Evolutionary conservation across 2,113 vertebrate species (phyloP), one percentile per base, ranked within the genome.

Genomic region (Leucoraja erinaceus): DNA sequence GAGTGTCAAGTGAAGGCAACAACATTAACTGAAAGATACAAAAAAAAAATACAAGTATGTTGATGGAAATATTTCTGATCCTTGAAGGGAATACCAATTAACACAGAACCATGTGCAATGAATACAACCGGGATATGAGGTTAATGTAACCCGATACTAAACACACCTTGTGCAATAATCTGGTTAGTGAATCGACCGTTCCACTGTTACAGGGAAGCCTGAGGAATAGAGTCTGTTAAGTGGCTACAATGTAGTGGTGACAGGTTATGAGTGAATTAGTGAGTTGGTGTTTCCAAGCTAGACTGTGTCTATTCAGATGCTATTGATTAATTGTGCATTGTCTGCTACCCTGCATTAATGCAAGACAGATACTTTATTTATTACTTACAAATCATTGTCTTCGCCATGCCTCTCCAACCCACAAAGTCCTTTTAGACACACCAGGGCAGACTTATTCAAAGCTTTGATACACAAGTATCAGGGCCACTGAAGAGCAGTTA

Each of bases 251-350:
- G 59, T 14, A 22, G n/a, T 56, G 78, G 56, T 63, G 56, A n/a
- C 28, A 66, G 59, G 22, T 63, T 63, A 25, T 84, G 25, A 61
- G 81, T n/a, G 56, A 84, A 84, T n/a, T 8, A 84, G 9, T 61
- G 81, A 47, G 10, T 61, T 84, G 3, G 3, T 16, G 14, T 20
- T n/a, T 88, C 28, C 56, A 63, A 88, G 59, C 14, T 14, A 31
- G 83, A 88, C 59, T 63, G 12, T 63, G 28, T 5, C 83, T 18
- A 63, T 31, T 88, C 83, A 88, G 47, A 31, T 66, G 11, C 22
- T 28, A 83, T 83, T 31, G 6, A 88, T 88, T 88, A 22, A 59
- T 84, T 84, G 14, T 88, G 59, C 25, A 63, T 88, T n/a, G 83
- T 14, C 28, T 88, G 12, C 83, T 63, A 22, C 56, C 28, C 28